Evolutionary conservation across 2,113 vertebrate species (phyloP).

Genomic region (Haemorhous mexicanus): DNA sequence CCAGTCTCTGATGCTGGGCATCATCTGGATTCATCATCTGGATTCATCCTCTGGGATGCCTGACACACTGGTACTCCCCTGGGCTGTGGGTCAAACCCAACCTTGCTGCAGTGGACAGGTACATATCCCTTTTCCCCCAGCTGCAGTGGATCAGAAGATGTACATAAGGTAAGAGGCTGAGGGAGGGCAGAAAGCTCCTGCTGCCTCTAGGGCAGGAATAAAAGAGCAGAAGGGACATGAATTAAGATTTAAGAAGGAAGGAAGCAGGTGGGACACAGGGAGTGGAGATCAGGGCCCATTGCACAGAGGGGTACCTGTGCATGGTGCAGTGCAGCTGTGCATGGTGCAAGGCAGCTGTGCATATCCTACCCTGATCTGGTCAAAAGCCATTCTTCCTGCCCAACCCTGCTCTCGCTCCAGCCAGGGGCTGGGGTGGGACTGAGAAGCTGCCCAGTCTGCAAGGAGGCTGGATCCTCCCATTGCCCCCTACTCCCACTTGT

Average conservation of each 20-base stretch:
- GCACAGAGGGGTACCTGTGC: no score
- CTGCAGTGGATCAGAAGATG: neutral
- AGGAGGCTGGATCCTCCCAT: neutral
- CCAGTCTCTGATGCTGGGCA: rapidly evolving
- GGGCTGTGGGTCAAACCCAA: neutral
- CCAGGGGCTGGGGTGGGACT: neutral
- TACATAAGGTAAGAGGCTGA: neutral
- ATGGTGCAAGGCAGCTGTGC: rapidly evolving
- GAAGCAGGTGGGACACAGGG: neutral
- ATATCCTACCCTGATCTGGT: neutral
- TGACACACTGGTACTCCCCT: rapidly evolving
- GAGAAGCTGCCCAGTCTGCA: neutral
- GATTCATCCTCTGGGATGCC: neutral
- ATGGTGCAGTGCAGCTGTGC: rapidly evolving
- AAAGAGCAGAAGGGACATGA: neutral
- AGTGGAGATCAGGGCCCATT: neutral
- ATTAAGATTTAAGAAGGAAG: neutral
- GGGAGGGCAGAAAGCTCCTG: neutral
- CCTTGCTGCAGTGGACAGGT: neutral
- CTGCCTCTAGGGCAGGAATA: neutral
- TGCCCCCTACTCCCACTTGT: neutral
- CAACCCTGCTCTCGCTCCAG: neutral
- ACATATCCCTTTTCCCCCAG: neutral
- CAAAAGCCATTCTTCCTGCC: neutral
- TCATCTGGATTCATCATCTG: neutral